These are phyloP conservation scores for Melipona beecheii DNA, from an alignment of 2,888 invertebrate species.

Conservation along the genomic window DNA sequence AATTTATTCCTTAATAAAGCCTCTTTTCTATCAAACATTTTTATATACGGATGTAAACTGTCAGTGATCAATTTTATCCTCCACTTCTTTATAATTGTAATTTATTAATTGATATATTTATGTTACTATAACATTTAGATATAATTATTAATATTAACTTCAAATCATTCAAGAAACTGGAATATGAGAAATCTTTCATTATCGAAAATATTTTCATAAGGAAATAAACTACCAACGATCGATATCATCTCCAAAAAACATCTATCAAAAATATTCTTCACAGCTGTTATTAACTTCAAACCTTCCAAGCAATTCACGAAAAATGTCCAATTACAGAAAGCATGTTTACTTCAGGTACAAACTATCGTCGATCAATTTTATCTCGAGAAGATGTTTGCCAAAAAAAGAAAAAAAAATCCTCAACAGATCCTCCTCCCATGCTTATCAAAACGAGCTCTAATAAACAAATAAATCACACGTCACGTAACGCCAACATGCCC, in stretches of 20 bases:
- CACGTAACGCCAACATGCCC: slow-evolving; percentile 24
- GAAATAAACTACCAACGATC: neutral
- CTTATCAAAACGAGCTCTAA: neutral
- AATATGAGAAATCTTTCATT: neutral
- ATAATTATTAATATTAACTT: too few species aligned
- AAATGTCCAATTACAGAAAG: neutral
- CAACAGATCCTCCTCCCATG: neutral
- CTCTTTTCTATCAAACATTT: neutral
- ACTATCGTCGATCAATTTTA: neutral
- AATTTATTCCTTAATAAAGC: neutral
- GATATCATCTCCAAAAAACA: neutral
- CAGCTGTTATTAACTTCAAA: neutral
- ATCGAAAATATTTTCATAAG: neutral
- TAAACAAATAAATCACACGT: slow-evolving; percentile 14
- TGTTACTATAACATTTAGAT: too few species aligned
- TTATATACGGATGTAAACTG: neutral
- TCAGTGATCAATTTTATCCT: neutral
- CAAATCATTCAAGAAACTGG: neutral
- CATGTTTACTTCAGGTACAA: neutral
- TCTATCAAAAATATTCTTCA: neutral
- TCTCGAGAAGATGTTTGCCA: neutral
- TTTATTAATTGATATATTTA: too few species aligned
- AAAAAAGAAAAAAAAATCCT: neutral
- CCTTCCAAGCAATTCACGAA: neutral
- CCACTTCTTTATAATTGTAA: too few species aligned